Conservation (phyloP, 2,113 vertebrate genomes). For the Pseudorectes ferrugineus region DNA sequence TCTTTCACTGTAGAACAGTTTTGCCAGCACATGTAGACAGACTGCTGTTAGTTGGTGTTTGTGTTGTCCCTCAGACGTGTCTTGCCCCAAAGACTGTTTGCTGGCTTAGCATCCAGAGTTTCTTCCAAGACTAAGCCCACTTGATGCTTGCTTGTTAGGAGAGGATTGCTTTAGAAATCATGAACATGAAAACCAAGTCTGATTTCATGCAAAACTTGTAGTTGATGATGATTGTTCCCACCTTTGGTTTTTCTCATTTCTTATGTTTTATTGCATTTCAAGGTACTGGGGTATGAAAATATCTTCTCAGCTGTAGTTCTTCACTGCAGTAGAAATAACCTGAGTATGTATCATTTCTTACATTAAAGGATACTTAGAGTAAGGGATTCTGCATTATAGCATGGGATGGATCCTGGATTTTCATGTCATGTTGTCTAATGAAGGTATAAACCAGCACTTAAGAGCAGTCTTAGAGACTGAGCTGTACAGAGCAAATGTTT, state of each 20-base stretch:
- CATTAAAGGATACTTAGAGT: neutral
- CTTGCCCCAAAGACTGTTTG: neutral
- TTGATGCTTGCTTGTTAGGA: neutral
- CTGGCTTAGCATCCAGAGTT: neutral
- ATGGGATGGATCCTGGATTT: neutral
- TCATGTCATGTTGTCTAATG: neutral
- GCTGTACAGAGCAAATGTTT: neutral
- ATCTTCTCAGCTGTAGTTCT: neutral
- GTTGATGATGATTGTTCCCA: neutral
- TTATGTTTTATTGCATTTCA: neutral
- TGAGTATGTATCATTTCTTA: neutral
- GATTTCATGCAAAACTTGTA: neutral
- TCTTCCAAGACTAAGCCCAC: neutral
- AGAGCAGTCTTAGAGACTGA: neutral
- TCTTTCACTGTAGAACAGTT: neutral
- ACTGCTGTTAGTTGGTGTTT: rapidly evolving
- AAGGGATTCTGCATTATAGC: neutral
- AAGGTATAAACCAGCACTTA: neutral
- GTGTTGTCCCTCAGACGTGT: neutral
- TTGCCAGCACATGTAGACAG: neutral
- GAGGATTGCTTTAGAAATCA: neutral
- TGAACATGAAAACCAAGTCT: neutral
- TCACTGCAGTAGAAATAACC: neutral
- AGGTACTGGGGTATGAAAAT: neutral
- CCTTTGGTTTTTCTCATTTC: neutral